A percentile compares a stretch with the other conserved stretches of the same genome.
Conservation (phyloP, 2,888 invertebrate species). For the Zootermopsis nevadensis region DNA sequence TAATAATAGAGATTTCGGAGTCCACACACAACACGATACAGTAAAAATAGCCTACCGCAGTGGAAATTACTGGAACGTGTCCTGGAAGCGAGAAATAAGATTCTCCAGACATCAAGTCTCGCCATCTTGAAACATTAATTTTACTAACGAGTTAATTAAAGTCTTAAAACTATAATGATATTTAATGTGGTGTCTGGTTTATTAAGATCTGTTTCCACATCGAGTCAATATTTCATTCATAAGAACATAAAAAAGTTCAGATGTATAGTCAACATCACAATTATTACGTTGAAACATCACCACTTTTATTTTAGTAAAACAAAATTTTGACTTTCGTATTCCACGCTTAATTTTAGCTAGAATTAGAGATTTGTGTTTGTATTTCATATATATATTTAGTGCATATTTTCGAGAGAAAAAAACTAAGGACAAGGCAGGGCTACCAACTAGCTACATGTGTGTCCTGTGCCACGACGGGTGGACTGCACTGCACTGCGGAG, state of each 20-base stretch:
- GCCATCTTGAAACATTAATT: conserved; percentile 21
- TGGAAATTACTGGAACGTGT: too few relatives aligned
- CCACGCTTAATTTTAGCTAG: background rate
- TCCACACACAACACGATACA: too few relatives aligned
- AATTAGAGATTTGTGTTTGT: background rate
- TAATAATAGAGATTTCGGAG: too few relatives aligned
- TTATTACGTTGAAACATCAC: background rate
- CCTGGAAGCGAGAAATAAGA: background rate
- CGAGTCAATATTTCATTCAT: background rate
- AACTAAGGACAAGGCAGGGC: background rate
- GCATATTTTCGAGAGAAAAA: background rate
- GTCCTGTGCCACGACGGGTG: background rate
- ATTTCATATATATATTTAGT: background rate
- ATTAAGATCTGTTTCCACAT: background rate
- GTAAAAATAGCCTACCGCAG: too few relatives aligned
- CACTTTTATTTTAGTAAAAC: background rate
- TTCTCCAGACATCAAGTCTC: background rate
- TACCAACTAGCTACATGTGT: background rate
- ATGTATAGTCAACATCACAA: background rate
- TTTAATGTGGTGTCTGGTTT: background rate
- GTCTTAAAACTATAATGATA: background rate
- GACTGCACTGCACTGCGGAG: too few relatives aligned
- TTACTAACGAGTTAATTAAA: conserved; percentile 28
- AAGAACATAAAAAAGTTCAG: background rate
- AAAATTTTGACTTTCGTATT: background rate